Conservation (phyloP, 1,140 invertebrate species). For the Pantala flavescens region DNA sequence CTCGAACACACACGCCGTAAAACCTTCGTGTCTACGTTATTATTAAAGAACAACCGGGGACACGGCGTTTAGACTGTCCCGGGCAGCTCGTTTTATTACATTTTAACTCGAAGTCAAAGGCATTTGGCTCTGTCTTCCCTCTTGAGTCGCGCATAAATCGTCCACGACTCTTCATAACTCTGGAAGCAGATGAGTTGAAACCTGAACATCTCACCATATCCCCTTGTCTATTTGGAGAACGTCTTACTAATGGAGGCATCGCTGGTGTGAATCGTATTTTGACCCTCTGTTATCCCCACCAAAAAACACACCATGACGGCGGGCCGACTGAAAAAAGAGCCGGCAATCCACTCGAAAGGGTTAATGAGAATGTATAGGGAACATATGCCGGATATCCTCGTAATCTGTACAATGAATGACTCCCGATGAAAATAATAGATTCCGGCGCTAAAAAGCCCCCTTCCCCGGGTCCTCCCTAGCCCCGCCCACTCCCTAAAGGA, state of each 20-base stretch:
- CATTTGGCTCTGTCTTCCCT: not conserved
- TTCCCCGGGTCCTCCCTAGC: not conserved
- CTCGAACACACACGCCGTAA: too few species aligned
- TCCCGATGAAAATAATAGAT: not conserved
- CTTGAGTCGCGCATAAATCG: not conserved
- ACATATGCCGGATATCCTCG: not conserved
- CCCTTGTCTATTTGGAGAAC: conserved; percentile 5
- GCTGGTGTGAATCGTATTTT: not conserved
- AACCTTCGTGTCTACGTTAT: not conserved
- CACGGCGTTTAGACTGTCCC: not conserved
- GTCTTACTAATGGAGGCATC: not conserved
- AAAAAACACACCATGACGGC: not conserved
- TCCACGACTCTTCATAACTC: not conserved
- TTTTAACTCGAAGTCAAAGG: not conserved
- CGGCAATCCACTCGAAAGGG: not conserved
- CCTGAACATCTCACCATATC: not conserved
- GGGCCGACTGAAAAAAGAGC: not conserved
- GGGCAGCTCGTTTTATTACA: not conserved
- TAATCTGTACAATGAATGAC: conserved; percentile 3
- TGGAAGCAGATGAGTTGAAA: not conserved
- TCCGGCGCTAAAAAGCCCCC: not conserved
- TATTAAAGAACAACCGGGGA: not conserved
- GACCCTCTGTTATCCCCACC: not conserved
- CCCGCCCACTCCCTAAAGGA: not conserved
- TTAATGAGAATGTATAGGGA: conserved; percentile 7